phyloP scores from a whole-genome alignment of 2,797 vertebrate species.

The Chromobotia macracanthus region DNA sequence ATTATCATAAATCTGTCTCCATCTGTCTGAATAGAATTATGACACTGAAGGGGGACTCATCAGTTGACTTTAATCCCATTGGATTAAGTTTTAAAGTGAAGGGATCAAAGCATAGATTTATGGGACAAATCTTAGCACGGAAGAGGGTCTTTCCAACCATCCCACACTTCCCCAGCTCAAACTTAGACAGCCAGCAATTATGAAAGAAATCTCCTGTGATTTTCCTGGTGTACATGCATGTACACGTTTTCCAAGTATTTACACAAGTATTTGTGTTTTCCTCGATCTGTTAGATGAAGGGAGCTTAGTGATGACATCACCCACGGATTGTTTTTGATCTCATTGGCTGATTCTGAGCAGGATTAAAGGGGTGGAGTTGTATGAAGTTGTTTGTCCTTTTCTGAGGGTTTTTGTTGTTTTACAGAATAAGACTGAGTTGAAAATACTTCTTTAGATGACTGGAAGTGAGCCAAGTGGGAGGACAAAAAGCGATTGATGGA shows the following conservation, averaged over 20 bases:
- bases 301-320: slow-evolving; percentile 29
- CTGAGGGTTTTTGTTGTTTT: slow-evolving; percentile 17
- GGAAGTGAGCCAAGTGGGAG: background rate
- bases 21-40: slow-evolving; percentile 65
- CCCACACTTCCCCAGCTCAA: slow-evolving; percentile 15
- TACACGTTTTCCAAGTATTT: background rate
- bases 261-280: background rate
- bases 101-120: slow-evolving; percentile 59
- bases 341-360: slow-evolving; percentile 34
- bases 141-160: background rate
- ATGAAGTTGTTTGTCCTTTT: slow-evolving; percentile 28
- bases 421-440: slow-evolving; percentile 20
- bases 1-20: slow-evolving; percentile 44
- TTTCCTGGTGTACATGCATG: background rate
- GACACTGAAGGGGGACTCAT: slow-evolving; percentile 67
- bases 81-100: slow-evolving; percentile 67
- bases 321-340: slow-evolving; percentile 45
- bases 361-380: slow-evolving; percentile 55
- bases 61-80: slow-evolving; percentile 68
- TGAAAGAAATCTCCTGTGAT: background rate
- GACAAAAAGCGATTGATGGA: background rate
- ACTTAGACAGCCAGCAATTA: slow-evolving; percentile 35
- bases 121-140: slow-evolving; percentile 62
- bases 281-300: slow-evolving; percentile 28
- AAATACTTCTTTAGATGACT: background rate